Evolutionary conservation across 2,797 vertebrate species (phyloP), one percentile per base, ranked within the genome.

Genomic region (Tympanoctomys barrerae): DNA sequence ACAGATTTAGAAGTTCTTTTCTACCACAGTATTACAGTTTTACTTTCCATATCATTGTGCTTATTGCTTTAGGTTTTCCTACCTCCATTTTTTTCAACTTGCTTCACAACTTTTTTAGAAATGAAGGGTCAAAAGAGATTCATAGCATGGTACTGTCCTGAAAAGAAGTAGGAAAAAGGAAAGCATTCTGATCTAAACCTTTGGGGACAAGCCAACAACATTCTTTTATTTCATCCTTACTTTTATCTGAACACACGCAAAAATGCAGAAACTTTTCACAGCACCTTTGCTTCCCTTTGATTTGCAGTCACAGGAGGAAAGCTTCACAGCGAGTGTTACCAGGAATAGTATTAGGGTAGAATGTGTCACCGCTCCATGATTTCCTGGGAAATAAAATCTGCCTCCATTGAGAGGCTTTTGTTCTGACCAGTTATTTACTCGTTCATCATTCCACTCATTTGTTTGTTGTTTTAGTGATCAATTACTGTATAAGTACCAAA

Each of bases 91-190:
- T 88, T 88, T 70, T 81, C 81, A 68, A 89, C 71, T 73, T 49
- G 66, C 46, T 68, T 94, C 49, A 87, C 49, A 70, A 94, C n/a
- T 94, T 96, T 87, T 42, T 36, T 82, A 61, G 73, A 93, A 83
- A 94, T 61, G 3, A 92, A 83, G 26, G 5, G 3, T 52, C 78
- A 62, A 39, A 59, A 79, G 88, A 71, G 75, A 70, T 31, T 39
- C 73, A 91, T 85, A 19, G 4, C 16, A 68, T 91, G 39, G 84
- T 87, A 92, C 11, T 73, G 22, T 24, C 36, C 68, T 82, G 11
- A 79, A 91, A 75, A 70, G 64, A 78, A 46, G n/a, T 39, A 71
- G 46, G 79, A 87, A 84, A 78, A 52, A 26, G 28, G 62, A 80
- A 84, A 39, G 10, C 66, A 1, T 77, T 84, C 62, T 66, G 13